These are phyloP conservation scores for Champsocephalus gunnari DNA, from an alignment of 2,797 vertebrate genomes.

Conservation along the genomic window DNA sequence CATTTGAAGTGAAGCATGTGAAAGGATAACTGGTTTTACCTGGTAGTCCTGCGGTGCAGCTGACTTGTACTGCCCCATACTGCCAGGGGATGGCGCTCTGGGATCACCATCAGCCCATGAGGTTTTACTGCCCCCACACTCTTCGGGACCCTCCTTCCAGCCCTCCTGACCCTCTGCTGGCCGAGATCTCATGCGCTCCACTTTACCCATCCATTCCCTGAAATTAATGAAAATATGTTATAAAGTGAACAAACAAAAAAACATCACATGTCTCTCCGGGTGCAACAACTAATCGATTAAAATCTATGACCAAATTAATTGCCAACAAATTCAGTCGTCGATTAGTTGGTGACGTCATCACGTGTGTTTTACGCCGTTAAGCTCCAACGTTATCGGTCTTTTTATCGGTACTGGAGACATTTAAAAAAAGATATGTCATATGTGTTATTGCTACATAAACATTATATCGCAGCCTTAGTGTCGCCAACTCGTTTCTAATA, in stretches of 20 bases:
- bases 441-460: no score
- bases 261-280: background rate
- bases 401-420: no score
- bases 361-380: no score
- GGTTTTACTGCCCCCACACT: constrained; percentile 79
- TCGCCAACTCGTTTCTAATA: no score
- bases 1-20: background rate
- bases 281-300: no score
- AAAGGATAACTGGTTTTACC: constrained; percentile 75
- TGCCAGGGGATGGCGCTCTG: constrained; percentile 83
- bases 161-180: constrained; percentile 84
- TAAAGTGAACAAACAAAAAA: background rate
- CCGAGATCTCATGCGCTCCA: constrained; percentile 86
- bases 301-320: no score
- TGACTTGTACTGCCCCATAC: constrained; percentile 84
- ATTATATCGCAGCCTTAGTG: no score
- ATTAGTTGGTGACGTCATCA: no score
- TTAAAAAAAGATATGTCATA: no score
- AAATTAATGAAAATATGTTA: constrained; percentile 8
- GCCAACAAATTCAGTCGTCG: no score
- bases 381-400: no score
- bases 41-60: constrained; percentile 86
- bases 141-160: constrained; percentile 89
- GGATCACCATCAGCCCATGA: constrained; percentile 79
- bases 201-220: constrained; percentile 90